Conservation (phyloP, 2,888 invertebrate species). For the Cephalotes varians region DNA sequence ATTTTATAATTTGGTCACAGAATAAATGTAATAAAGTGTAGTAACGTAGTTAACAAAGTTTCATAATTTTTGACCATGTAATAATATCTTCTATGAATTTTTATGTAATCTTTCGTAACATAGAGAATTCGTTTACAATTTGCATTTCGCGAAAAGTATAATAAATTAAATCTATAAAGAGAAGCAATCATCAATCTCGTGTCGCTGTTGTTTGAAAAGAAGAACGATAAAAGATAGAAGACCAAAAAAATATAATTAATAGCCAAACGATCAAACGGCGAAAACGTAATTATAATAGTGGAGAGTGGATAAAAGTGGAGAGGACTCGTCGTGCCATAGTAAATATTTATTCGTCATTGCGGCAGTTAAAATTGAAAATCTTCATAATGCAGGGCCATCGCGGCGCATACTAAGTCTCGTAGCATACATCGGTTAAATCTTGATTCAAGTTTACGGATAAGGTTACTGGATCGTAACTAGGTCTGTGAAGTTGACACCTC, state of each 20-base stretch:
- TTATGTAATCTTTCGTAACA: background rate
- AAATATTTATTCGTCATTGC: slow-evolving; percentile 76
- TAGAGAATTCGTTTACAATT: background rate
- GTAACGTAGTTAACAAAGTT: background rate
- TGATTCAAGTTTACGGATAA: slow-evolving; percentile 74
- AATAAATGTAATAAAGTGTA: background rate
- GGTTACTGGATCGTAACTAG: slow-evolving; percentile 62
- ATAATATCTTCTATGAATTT: background rate
- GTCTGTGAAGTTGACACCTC: too few relatives aligned
- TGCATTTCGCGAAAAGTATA: background rate
- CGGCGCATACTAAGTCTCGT: slow-evolving; percentile 75
- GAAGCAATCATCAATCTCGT: slow-evolving; percentile 57
- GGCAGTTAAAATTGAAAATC: slow-evolving; percentile 79
- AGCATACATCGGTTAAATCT: slow-evolving; percentile 79
- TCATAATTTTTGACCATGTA: background rate
- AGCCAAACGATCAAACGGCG: slow-evolving; percentile 61
- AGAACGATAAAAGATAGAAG: too few relatives aligned
- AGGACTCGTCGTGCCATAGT: slow-evolving; percentile 59
- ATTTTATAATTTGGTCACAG: background rate
- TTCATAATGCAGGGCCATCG: slow-evolving; percentile 77
- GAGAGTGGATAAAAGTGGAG: too few relatives aligned
- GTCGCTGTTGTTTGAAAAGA: background rate
- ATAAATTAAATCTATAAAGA: slow-evolving; percentile 33
- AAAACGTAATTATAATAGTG: slow-evolving; percentile 59
- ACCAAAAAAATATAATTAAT: slow-evolving; percentile 63